phyloP scores from a whole-genome alignment of 2,888 invertebrate genomes.

The Agrilus biguttatus region DNA sequence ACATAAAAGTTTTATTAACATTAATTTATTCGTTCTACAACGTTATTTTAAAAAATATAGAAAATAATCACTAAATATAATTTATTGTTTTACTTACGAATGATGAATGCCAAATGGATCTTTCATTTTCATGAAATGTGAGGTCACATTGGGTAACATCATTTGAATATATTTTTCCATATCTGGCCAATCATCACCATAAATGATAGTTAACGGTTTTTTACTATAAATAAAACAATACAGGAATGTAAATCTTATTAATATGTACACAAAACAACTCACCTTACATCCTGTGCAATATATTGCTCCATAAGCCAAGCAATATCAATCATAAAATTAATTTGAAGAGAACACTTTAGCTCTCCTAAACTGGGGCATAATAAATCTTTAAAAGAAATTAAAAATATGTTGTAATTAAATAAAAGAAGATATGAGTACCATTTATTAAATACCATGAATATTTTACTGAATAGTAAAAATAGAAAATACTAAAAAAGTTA shows the following conservation, averaged over 20 bases:
- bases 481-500: not conserved
- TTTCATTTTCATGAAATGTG: constrained; percentile 54
- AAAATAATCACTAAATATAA: not conserved
- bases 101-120: constrained; percentile 79
- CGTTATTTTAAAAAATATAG: too few relatives aligned
- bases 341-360: constrained; percentile 62
- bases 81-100: constrained; percentile 42
- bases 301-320: constrained; percentile 83
- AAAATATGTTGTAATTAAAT: not conserved
- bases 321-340: constrained; percentile 87
- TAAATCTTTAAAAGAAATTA: constrained; percentile 43
- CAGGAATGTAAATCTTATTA: too few relatives aligned
- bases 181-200: constrained; percentile 50
- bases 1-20: not conserved
- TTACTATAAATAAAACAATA: constrained; percentile 29
- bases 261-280: constrained; percentile 15
- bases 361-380: constrained; percentile 63
- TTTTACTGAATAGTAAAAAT: too few relatives aligned
- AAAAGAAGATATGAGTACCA: not conserved
- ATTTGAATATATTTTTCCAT: constrained; percentile 36
- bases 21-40: too few relatives aligned
- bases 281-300: constrained; percentile 58
- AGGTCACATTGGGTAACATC: constrained; percentile 44
- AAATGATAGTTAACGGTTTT: constrained; percentile 59
- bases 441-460: too few relatives aligned